Conservation (phyloP, 2,113 vertebrate genomes). For the Pteronura brasiliensis region DNA sequence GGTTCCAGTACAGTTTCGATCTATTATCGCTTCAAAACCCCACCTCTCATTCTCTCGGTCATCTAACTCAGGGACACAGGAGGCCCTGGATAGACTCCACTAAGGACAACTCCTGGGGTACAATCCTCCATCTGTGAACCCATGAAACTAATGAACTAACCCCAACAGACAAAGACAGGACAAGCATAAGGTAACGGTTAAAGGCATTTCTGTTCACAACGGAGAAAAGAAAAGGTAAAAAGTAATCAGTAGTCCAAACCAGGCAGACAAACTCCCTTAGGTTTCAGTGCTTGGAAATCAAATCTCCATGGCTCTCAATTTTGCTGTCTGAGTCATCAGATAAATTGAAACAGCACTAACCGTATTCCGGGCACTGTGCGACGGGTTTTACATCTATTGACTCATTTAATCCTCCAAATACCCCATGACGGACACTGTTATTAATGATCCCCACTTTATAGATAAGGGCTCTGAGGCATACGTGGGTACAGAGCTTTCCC, state of each 20-base stretch:
- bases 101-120: neutral
- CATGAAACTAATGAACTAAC: neutral
- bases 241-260: neutral
- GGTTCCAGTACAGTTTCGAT: neutral
- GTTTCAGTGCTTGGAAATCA: neutral
- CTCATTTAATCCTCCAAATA: neutral
- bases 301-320: neutral
- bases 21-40: neutral
- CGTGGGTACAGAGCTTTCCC: neutral
- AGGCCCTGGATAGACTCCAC: neutral
- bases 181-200: neutral
- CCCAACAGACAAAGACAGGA: neutral
- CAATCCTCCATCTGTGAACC: neutral
- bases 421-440: neutral
- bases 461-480: neutral
- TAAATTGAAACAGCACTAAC: neutral
- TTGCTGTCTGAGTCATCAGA: constrained; percentile 24
- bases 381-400: neutral
- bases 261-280: neutral
- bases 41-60: neutral
- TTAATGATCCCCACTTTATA: neutral
- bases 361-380: neutral
- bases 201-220: neutral
- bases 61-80: neutral
- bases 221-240: neutral